Conservation (phyloP, 2,888 invertebrate species). For the Drosophila vallismaia region DNA sequence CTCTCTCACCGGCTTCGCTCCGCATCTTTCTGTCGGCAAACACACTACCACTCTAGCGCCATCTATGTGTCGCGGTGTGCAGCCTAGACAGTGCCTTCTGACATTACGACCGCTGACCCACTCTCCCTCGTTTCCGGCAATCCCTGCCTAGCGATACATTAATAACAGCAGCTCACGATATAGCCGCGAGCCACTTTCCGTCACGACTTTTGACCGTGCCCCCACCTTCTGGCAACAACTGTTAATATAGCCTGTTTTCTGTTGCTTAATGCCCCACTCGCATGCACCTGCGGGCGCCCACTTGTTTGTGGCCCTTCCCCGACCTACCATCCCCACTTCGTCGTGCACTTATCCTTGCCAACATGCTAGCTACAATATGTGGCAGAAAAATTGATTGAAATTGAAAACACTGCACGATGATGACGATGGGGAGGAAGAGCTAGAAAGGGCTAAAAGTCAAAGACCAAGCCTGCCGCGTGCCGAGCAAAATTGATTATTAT, state of each 20-base stretch:
- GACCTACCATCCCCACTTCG: conserved; percentile 1
- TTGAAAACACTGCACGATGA: conserved; percentile 25
- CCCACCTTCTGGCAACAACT: conserved; percentile 24
- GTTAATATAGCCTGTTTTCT: conserved; percentile 44
- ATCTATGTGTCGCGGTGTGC: conserved; percentile 33
- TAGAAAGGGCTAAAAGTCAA: not conserved
- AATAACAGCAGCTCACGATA: conserved; percentile 45
- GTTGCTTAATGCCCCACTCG: conserved; percentile 44
- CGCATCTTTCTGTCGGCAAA: conserved; percentile 9
- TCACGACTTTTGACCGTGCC: conserved; percentile 39
- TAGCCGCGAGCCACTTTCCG: conserved; percentile 33
- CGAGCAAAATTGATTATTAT: conserved; percentile 59
- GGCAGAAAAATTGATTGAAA: conserved; percentile 50
- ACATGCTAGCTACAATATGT: conserved; percentile 52
- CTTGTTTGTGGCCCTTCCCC: conserved; percentile 6
- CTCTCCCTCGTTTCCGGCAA: conserved; percentile 10
- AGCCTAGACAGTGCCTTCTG: conserved; percentile 28
- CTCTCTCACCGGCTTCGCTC: conserved; percentile 9
- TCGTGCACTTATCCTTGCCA: not conserved
- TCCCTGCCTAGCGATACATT: conserved; percentile 32
- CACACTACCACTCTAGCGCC: conserved; percentile 26
- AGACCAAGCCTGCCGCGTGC: conserved; percentile 24
- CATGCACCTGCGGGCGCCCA: conserved; percentile 39
- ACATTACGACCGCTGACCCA: conserved; percentile 7
- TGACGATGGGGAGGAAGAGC: conserved; percentile 1